Evolutionary conservation across 2,888 invertebrate genomes (phyloP).

Genomic region (Polietes domitor): DNA sequence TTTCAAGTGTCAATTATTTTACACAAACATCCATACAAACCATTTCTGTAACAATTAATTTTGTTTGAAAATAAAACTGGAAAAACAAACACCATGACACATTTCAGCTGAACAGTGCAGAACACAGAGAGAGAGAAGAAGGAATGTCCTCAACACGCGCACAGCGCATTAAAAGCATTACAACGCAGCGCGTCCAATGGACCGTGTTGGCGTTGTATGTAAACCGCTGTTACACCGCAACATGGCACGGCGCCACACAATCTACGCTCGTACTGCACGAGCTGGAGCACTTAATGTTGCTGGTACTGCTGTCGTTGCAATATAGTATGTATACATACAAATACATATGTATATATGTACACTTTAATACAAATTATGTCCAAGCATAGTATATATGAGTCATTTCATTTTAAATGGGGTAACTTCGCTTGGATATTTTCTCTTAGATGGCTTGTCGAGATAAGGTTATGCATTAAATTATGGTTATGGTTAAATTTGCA

Average conservation of each 20-base stretch:
- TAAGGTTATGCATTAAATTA: no score
- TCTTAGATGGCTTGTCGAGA: no score
- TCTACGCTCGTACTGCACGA: background rate
- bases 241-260: background rate
- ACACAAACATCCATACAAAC: background rate
- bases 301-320: background rate
- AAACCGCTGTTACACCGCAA: constrained; percentile 28
- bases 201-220: background rate
- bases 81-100: background rate
- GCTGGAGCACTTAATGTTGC: background rate
- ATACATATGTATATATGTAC: background rate
- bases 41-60: constrained; percentile 21
- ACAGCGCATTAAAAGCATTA: constrained; percentile 9
- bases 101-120: no score
- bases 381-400: background rate
- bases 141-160: background rate
- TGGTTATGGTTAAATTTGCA: no score
- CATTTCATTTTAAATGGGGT: background rate
- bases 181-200: background rate
- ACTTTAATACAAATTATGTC: background rate
- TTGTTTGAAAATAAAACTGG: constrained; percentile 3
- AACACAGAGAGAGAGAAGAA: background rate
- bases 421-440: no score
- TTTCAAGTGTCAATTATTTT: constrained; percentile 43
- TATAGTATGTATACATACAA: no score